phyloP scores from a whole-genome alignment of 2,797 vertebrate genomes.

The Hafferia zeledoni region DNA sequence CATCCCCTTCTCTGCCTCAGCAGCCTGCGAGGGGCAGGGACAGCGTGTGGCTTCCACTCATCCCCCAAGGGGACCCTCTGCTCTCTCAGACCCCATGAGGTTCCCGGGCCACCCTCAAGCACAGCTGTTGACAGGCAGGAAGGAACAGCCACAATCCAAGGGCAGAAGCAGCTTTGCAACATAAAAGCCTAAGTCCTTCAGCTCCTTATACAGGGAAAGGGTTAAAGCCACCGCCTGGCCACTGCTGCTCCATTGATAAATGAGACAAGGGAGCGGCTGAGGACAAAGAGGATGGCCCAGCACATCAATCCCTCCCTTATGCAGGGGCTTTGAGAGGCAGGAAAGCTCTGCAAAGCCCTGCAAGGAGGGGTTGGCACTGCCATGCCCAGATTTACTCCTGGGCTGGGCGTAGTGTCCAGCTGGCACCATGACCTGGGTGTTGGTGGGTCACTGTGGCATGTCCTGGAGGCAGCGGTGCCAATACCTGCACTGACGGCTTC shows the following conservation, averaged over 20 bases:
- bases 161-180: not conserved
- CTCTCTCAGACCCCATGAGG: rapidly evolving
- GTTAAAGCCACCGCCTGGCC: not conserved
- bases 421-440: not conserved
- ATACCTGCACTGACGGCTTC: conserved; percentile 90
- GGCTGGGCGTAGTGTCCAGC: not conserved
- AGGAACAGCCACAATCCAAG: not conserved
- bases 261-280: not conserved
- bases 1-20: not conserved
- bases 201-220: not conserved
- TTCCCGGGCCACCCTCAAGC: not conserved
- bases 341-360: not conserved
- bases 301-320: conserved; percentile 21
- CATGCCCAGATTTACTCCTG: not conserved
- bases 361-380: not conserved
- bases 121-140: not conserved
- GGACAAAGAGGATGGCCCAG: conserved; percentile 17
- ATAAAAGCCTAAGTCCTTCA: not conserved
- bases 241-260: conserved; percentile 30
- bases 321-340: not conserved
- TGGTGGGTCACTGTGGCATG: rapidly evolving
- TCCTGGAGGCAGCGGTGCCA: rapidly evolving
- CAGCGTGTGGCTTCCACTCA: rapidly evolving
- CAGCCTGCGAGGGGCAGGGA: not conserved
- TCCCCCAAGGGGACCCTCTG: not conserved